A percentile compares a stretch with the other conserved stretches of the same genome.
Evolutionary conservation across 2,797 vertebrate genomes (phyloP).

Genomic region (Gallinago stenura): DNA sequence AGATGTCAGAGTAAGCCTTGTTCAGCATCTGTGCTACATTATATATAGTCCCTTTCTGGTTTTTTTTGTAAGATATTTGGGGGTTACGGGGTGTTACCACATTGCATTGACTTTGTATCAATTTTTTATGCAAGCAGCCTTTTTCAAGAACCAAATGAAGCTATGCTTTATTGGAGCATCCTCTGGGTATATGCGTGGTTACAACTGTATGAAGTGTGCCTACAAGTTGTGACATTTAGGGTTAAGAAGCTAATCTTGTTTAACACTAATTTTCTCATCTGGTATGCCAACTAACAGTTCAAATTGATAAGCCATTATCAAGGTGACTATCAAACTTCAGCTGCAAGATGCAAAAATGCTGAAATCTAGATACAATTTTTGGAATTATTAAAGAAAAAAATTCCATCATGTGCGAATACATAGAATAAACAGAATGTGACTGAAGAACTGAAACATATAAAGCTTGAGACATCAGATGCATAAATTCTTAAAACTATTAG

Average conservation of each 20-base stretch:
- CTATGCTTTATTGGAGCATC: neutral
- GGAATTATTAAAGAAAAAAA: neutral
- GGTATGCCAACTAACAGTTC: neutral
- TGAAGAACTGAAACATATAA: neutral
- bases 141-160: neutral
- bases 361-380: neutral
- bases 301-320: neutral
- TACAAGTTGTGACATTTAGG: neutral
- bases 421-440: neutral
- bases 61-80: neutral
- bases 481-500: neutral
- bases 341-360: neutral
- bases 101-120: neutral
- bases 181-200: accelerated
- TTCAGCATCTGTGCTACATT: neutral
- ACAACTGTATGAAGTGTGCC: neutral
- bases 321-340: neutral
- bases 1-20: neutral
- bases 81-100: neutral
- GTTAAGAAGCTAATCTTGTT: neutral
- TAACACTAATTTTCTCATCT: neutral
- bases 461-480: neutral
- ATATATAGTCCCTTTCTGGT: neutral
- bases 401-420: neutral
- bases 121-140: neutral